Base-by-base conservation (phyloP, 2,888 invertebrate species). In the Scotopteryx bipunctaria region DNA sequence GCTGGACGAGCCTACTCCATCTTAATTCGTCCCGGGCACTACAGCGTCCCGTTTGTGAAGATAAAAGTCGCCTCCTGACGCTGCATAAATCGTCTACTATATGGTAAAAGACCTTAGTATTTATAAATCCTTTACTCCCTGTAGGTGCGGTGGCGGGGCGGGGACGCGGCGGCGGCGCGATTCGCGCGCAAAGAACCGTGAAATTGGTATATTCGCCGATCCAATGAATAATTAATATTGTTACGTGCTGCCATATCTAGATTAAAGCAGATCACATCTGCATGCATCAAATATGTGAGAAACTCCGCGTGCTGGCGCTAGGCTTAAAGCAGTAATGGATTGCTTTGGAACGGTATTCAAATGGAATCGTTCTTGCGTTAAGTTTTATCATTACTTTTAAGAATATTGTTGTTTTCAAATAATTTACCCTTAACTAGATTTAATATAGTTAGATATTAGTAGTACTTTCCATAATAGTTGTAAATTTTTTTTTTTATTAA, bases 181-280 rank as follows among this genome's bases (percentile, higher is more conserved):
- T 83, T 77, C 83, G 83, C 67, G 76, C 64, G 85, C 90, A 91
- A 91, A 91, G 90, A 90, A 90, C 78, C 90, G 78, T 91, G 88
- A 91, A 91, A 91, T 91, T 91, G 90, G 86, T 89, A 89, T 88
- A 89, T 89, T 86, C 88, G 88, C 82, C 81, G 83, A 86, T 83
- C 86, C 90, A 86, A 91, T 90, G 90, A 91, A 91, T 91, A 91
- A 90, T 90, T 91, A 91, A 91, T 90, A 89, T 80, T 76, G 85
- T 83, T 77, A 83, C 82, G 72, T 76, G 76, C 73, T 73, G 69
- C 67, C 64, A 69, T 64, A 67, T 67, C 73, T 77, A 78, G 78
- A 81, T 81, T 78, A 77, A 76, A 73, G 69, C 68, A 61, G 69
- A 72, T 72, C 76, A 71, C 76, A 81, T 84, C 81, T 83, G 80